Conservation (phyloP, 2,888 invertebrate species). For the Quadriops clusia region DNA sequence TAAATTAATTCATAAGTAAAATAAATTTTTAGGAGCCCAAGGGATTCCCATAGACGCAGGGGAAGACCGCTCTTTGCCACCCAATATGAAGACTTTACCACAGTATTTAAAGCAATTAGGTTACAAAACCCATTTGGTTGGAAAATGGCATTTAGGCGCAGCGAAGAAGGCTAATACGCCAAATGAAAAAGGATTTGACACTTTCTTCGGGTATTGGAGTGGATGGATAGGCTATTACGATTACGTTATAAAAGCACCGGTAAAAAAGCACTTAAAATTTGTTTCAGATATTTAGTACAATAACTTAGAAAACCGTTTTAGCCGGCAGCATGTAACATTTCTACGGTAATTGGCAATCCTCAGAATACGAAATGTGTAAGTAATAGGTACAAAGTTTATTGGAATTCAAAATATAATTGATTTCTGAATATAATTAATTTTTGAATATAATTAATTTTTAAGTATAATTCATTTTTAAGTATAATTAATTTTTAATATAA, state of each 20-base stretch:
- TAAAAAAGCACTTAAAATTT: too few species aligned
- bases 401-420: too few species aligned
- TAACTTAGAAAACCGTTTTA: neutral
- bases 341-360: too few species aligned
- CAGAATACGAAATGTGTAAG: too few species aligned
- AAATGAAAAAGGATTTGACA: constrained; percentile 55
- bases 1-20: too few species aligned
- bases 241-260: constrained; percentile 4
- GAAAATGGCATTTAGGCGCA: constrained; percentile 73
- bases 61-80: constrained; percentile 58
- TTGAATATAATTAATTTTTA: too few species aligned
- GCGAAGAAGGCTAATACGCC: constrained; percentile 52
- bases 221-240: constrained; percentile 64
- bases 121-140: constrained; percentile 59
- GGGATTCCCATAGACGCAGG: constrained; percentile 52
- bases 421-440: too few species aligned
- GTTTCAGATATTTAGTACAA: too few species aligned
- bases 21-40: constrained; percentile 58
- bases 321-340: too few species aligned
- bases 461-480: too few species aligned
- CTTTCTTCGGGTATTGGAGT: constrained; percentile 66
- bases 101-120: constrained; percentile 48
- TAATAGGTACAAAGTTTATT: too few species aligned
- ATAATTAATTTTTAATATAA: too few species aligned
- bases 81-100: constrained; percentile 37